Evolutionary conservation across 2,797 vertebrate species (phyloP), one percentile per base, ranked within the genome.

Genomic region (Fistularia tabacaria): DNA sequence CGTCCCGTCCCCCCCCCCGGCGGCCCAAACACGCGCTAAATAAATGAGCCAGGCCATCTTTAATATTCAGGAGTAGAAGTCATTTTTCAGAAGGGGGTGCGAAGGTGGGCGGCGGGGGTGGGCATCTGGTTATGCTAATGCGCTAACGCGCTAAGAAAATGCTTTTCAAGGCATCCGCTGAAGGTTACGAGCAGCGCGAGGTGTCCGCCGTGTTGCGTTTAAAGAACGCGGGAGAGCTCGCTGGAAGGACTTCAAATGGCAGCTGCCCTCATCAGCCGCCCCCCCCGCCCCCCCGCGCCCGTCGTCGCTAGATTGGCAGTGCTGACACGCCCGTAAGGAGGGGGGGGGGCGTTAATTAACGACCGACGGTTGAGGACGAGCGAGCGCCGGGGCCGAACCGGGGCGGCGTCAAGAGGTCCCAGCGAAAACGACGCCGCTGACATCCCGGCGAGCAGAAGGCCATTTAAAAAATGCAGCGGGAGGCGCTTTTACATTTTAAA

Each of bases 41-140:
- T 84, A 84, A 89, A 89, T 85, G 80, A 89, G 84, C 71, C 74
- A 58, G 44, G 8, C 36, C 1, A 36, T 68, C 77, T 80, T 85
- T 80, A 75, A 83, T 83, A 85, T 80, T 83, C 74, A 78, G 46
- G 47, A 65, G 48, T 1, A 10, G 65, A 45, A 38, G 67, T 77
- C 62, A 41, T 73, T 77, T 78, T 72, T 70, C 58, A 64, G n/a
- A n/a, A 68, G 64, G 64, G 68, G 60, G 62, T 50, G 69, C 67
- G 38, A 60, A 59, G 71, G 75, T 73, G 72, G 79, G 70, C 43
- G 43, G 54, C 38, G 43, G 42, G 44, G 54, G 56, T 61, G 80
- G 81, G 74, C 81, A 77, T 77, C 75, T 80, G 83, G 67, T 76
- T 77, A 80, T 77, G 66, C 69, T 82, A 80, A 85, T 74, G 53